phyloP scores from a whole-genome alignment of 2,888 invertebrate species.

The Apodemia mormo region DNA sequence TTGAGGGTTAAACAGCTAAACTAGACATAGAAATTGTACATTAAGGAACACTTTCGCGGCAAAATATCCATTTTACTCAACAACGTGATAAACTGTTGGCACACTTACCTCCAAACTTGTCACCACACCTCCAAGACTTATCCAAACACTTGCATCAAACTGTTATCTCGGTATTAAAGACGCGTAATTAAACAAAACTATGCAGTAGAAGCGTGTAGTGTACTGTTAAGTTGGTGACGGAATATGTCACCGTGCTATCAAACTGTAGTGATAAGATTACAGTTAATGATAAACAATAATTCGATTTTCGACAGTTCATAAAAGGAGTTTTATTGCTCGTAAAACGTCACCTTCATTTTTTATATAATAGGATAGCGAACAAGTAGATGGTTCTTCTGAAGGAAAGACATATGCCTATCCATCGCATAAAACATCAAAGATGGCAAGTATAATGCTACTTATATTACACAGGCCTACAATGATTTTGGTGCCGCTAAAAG shows the following conservation, averaged over 20 bases:
- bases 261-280: slow-evolving; percentile 43
- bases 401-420: no score
- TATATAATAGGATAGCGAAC: no score
- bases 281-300: slow-evolving; percentile 38
- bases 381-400: no score
- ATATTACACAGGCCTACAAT: no score
- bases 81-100: not conserved
- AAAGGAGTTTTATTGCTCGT: not conserved
- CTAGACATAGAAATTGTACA: no score
- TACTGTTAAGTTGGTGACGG: slow-evolving; percentile 35
- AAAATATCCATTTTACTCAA: not conserved
- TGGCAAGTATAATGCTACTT: no score
- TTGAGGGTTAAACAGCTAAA: no score
- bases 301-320: slow-evolving; percentile 30
- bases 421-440: no score
- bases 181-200: slow-evolving; percentile 27
- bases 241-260: slow-evolving; percentile 43
- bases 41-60: no score
- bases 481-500: no score
- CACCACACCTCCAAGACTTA: not conserved
- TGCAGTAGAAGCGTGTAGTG: slow-evolving; percentile 35
- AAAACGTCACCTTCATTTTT: no score
- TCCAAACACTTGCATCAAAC: not conserved
- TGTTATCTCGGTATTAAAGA: slow-evolving; percentile 31
- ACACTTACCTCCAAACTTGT: not conserved